Base-by-base conservation (phyloP, 2,797 vertebrate species). In the Crypturellus tataupa region DNA sequence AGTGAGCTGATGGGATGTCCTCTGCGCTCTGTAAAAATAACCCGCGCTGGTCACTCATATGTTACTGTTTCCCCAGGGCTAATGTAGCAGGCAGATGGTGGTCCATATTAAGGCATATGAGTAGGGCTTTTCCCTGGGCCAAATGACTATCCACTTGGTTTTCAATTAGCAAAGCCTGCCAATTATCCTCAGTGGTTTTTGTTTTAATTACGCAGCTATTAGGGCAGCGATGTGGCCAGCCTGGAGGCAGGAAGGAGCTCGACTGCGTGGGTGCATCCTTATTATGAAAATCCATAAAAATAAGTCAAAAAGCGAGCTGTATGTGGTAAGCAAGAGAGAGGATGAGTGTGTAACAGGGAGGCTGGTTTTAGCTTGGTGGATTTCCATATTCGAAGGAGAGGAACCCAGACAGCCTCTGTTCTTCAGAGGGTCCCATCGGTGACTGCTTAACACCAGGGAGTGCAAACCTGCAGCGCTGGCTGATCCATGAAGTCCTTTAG, bases 1-100 rank as follows among this genome's bases (percentile, higher is more conserved):
- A 75, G 49, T 16, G 33, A 80, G 69, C 21, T 68, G 25, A 8
- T 65, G 37, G 73, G 71, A 64, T 33, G 70, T 69, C 90, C 62
- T 90, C 69, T 90, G 33, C 89, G 25, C 33, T 65, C 76, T 77
- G 94, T 94, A 82, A 71, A 64, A 85, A 55, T 76, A 65, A 89
- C 72, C 70, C 18, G 56, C 87, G 69, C 89, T 80, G 93, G 90
- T 96, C 82, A 92, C 93, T 95, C 93, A 42, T 67, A 10, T 96
- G 91, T 95, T 97, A 95, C 81, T 97, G 91, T 91, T 95, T 98
- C 94, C 78, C n/a, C 11, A 16, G 27, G 64, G 93, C 88, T 97
- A 94, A 97, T 96, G 94, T 96, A 96, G 91, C 87, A 91, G 89
- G 86, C 97, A 97, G 97, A 96, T 97, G 97, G 96, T 89, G 79